Evolutionary conservation across 2,888 invertebrate species (phyloP).

Genomic region (Metopia argyrocephala): DNA sequence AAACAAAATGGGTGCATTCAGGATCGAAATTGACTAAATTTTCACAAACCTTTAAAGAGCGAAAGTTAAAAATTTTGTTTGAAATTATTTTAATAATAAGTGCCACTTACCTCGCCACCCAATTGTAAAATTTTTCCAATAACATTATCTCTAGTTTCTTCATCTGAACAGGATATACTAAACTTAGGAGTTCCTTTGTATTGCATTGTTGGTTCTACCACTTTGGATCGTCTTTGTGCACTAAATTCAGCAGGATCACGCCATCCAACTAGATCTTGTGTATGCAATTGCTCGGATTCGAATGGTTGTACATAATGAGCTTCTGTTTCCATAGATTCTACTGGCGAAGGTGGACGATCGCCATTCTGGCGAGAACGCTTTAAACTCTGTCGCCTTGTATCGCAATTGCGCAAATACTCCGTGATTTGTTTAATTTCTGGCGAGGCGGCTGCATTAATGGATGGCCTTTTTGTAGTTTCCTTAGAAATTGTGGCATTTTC

Average conservation of each 20-base stretch:
- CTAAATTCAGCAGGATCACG: constrained; percentile 81
- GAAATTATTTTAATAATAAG: too few relatives aligned
- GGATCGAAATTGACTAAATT: constrained; percentile 80
- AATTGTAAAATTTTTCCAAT: constrained; percentile 70
- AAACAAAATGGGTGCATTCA: constrained; percentile 87
- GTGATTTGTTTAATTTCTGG: constrained; percentile 75
- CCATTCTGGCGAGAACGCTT: constrained; percentile 66
- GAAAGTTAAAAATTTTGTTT: neutral
- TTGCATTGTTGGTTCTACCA: constrained; percentile 69
- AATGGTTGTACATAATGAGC: constrained; percentile 73
- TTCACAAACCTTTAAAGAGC: constrained; percentile 71
- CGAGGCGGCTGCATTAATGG: constrained; percentile 64
- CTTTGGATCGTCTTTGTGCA: constrained; percentile 67
- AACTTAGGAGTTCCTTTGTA: constrained; percentile 74
- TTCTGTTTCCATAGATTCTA: constrained; percentile 66
- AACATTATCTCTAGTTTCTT: constrained; percentile 69
- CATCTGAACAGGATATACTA: constrained; percentile 75
- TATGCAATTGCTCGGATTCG: constrained; percentile 74
- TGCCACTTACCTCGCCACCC: constrained; percentile 71
- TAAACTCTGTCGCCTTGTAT: constrained; percentile 72
- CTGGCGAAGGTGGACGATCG: constrained; percentile 32
- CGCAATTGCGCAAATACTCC: constrained; percentile 74
- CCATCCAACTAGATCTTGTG: constrained; percentile 86
- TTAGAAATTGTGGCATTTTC: constrained; percentile 47
- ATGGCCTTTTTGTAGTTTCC: constrained; percentile 1